phyloP scores from a whole-genome alignment of 2,888 invertebrate genomes.

The Argyresthia goedartella region DNA sequence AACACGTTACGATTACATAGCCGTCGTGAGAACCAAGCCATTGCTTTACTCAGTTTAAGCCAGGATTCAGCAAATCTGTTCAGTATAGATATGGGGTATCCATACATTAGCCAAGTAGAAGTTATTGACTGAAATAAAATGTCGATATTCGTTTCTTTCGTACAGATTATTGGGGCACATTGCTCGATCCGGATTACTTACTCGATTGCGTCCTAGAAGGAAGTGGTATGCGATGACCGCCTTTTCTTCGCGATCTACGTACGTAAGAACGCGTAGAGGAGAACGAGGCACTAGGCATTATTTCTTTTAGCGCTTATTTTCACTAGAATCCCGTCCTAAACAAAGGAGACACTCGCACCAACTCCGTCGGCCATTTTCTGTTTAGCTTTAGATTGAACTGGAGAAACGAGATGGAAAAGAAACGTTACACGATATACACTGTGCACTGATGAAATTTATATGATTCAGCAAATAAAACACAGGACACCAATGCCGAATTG shows the following conservation, averaged over 20 bases:
- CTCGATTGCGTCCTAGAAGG: conserved; percentile 86
- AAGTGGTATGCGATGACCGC: conserved; percentile 87
- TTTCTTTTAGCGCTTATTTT: conserved; percentile 70
- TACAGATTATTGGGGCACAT: conserved; percentile 51
- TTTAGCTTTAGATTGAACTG: conserved; percentile 74
- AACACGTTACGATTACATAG: conserved; percentile 13
- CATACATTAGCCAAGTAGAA: no score
- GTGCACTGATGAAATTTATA: conserved; percentile 20
- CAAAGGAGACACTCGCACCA: conserved; percentile 87
- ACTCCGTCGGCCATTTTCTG: conserved; percentile 87
- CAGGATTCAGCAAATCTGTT: background rate
- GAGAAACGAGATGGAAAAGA: conserved; percentile 58
- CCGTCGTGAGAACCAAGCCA: conserved; percentile 18
- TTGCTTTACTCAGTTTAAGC: no score
- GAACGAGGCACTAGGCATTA: conserved; percentile 96
- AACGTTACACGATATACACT: conserved; percentile 45
- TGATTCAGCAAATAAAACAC: conserved; percentile 36
- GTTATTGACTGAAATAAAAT: conserved; percentile 21
- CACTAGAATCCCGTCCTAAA: conserved; percentile 75
- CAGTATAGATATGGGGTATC: no score
- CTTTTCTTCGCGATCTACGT: conserved; percentile 92
- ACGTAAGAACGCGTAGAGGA: conserved; percentile 93
- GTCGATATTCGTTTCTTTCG: conserved; percentile 38
- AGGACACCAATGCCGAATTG: conserved; percentile 48
- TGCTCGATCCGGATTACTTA: conserved; percentile 73